Base-by-base conservation (phyloP, 2,888 invertebrate genomes). In the Apamea sordens region DNA sequence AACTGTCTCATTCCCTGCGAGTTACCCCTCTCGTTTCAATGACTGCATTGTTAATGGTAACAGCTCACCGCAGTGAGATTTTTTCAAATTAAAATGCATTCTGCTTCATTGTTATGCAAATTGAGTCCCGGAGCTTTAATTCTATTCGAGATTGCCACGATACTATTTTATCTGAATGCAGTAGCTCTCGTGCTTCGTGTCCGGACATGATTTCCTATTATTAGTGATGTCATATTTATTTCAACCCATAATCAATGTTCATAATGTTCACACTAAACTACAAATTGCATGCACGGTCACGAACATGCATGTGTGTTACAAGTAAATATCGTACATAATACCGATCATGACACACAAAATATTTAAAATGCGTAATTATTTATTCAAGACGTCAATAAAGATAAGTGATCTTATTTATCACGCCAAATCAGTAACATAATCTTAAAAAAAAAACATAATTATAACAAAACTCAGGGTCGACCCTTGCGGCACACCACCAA, bases 61-160 rank as follows among this genome's bases (percentile, higher is more conserved):
- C 86, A 81, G 86, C 79, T 81, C 76, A 87, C 84, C 86, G 88
- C 89, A 86, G 87, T 80, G 85, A 89, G 89, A 91, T 92, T 92
- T 93, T 84, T 84, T 90, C 86, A 91, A 93, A 93, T 93, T 91
- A 90, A 94, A 94, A 93, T 91, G 92, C 91, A 92, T 89, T 89
- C 89, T 85, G 81, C 81, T 85, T 89, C 83, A 88, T 93, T 93
- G 91, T 92, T 92, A 94, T 94, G 92, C 89, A 93, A 92, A 93
- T 92, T 88, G 89, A 83, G 86, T 85, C 88, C 86, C 86, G 65
- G 89, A 80, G 89, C 88, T 91, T 87, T 90, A 84, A 90, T 89
- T 87, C 76, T 80, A 78, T 82, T 73, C 75, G 83, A 85, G 87
- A 88, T 89, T 82, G 87, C 82, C 73, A 82, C 70, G 79, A 74